phyloP scores from a whole-genome alignment of 2,888 invertebrate genomes.

The Cantharis nigra region DNA sequence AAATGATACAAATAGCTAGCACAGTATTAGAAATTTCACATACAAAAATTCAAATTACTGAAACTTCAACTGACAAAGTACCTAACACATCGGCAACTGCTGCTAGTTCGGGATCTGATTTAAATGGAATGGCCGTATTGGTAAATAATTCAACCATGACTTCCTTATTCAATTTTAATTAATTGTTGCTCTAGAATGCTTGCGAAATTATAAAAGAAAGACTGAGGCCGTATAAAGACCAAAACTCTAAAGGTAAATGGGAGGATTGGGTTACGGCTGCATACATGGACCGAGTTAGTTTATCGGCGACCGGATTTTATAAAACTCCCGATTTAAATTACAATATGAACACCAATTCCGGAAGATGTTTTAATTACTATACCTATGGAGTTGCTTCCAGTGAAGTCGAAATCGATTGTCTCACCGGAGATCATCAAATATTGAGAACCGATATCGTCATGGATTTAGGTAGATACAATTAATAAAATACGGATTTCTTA shows the following conservation, averaged over 20 bases:
- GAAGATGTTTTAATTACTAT: conserved; percentile 80
- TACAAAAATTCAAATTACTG: conserved; percentile 77
- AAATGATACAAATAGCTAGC: conserved; percentile 92
- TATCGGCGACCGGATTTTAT: conserved; percentile 85
- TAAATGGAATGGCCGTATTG: conserved; percentile 90
- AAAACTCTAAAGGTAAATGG: conserved; percentile 81
- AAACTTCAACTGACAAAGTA: conserved; percentile 87
- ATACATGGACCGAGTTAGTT: conserved; percentile 74
- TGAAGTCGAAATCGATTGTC: conserved; percentile 91
- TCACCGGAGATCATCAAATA: conserved; percentile 92
- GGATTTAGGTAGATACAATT: conserved; percentile 71
- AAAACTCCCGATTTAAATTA: conserved; percentile 76
- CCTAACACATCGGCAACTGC: conserved; percentile 91
- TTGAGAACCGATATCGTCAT: conserved; percentile 91
- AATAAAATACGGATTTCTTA: neutral
- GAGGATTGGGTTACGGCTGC: conserved; percentile 81
- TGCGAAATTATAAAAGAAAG: conserved; percentile 76
- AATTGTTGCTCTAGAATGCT: conserved; percentile 63
- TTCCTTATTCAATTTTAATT: neutral
- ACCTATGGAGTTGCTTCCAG: conserved; percentile 85
- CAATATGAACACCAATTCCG: conserved; percentile 70
- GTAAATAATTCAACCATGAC: conserved; percentile 48
- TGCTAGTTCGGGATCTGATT: conserved; percentile 85
- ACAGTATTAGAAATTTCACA: conserved; percentile 70
- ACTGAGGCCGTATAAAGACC: conserved; percentile 73